Conservation (phyloP, 2,888 invertebrate species). For the Alloscopus bannaensis region DNA sequence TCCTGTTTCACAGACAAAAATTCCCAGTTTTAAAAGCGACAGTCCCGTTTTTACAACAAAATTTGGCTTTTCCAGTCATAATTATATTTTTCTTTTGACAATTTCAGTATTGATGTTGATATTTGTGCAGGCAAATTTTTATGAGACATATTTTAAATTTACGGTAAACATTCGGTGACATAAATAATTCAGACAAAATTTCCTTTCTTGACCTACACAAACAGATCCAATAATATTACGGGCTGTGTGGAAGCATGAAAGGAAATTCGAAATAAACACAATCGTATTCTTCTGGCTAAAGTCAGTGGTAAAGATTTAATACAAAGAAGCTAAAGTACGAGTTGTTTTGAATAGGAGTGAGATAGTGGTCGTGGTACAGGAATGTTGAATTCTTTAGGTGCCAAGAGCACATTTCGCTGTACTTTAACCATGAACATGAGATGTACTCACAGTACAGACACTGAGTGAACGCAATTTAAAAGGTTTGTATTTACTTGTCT, state of each 20-base stretch:
- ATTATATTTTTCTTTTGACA: no score
- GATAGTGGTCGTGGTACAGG: not conserved
- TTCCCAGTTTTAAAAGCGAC: not conserved
- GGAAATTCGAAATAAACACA: not conserved
- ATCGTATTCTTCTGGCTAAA: no score
- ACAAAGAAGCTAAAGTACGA: no score
- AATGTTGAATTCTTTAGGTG: constrained; percentile 34
- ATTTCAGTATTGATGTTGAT: no score
- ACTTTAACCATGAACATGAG: constrained; percentile 51
- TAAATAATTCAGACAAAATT: not conserved
- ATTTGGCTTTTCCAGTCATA: not conserved
- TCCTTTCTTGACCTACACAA: constrained; percentile 22
- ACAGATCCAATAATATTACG: not conserved
- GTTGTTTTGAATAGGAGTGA: not conserved
- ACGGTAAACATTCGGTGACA: no score
- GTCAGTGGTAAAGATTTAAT: no score
- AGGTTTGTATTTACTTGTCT: no score
- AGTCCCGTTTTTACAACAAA: not conserved
- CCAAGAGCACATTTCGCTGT: constrained; percentile 45
- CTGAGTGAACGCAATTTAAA: no score
- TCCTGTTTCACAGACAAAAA: not conserved
- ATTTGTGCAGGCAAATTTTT: no score
- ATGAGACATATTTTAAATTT: no score
- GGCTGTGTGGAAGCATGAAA: not conserved
- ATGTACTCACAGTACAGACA: no score